Evolutionary conservation across 53 echinoderm and acorn worm genomes (phyloP).

Genomic region (Actinopyga echinites): DNA sequence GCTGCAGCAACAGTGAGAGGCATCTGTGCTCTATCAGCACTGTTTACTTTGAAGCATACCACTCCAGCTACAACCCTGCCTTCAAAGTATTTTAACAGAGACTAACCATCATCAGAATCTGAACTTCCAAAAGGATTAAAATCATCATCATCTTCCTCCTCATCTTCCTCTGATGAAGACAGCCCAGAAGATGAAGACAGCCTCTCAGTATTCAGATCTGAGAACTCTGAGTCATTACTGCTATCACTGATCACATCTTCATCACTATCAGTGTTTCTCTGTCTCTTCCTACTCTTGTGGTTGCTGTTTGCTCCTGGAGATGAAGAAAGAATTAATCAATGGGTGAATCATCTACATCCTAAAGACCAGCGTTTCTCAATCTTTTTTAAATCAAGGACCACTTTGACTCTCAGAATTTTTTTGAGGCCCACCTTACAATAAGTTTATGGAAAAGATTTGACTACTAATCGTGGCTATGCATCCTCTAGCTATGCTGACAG

Average conservation of each 20-base stretch:
- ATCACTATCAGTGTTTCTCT: slow-evolving; percentile 22
- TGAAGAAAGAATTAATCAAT: not conserved
- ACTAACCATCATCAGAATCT: slow-evolving; percentile 85
- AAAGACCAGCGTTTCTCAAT: no score
- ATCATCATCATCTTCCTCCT: slow-evolving; percentile 71
- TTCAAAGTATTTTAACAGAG: no score
- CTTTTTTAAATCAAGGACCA: no score
- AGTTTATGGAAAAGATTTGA: no score
- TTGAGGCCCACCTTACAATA: no score
- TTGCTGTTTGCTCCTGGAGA: not conserved
- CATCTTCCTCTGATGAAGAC: slow-evolving; percentile 37
- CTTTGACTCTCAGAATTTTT: no score
- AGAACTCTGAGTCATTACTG: slow-evolving; percentile 53
- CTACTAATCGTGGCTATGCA: no score
- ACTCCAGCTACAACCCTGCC: no score
- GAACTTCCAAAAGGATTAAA: slow-evolving; percentile 94
- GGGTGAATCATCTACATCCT: not conserved
- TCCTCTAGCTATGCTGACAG: no score
- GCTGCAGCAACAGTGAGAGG: no score
- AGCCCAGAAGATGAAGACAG: slow-evolving; percentile 26
- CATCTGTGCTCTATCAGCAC: no score
- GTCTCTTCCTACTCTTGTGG: not conserved
- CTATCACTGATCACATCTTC: slow-evolving; percentile 35
- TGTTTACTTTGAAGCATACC: no score
- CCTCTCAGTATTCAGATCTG: slow-evolving; percentile 9